A percentile compares a stretch with the other conserved stretches of the same genome.
Evolutionary conservation across 2,797 vertebrate species (phyloP).

Genomic region (Cichlasoma orientale): DNA sequence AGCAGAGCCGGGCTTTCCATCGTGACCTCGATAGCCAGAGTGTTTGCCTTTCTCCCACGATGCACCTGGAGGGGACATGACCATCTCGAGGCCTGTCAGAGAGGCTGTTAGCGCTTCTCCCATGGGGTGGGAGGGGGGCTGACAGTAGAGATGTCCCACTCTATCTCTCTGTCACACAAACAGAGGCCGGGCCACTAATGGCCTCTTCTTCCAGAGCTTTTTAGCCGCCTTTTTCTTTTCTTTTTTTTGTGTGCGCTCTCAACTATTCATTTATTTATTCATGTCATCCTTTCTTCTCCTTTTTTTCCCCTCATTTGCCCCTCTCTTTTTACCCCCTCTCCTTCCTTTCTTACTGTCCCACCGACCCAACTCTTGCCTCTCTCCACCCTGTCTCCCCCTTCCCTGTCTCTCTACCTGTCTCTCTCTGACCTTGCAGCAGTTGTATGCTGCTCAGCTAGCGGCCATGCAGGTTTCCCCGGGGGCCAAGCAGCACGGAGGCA

Average conservation of each 20-base stretch:
- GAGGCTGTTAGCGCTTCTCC: constrained; percentile 79
- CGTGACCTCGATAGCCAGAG: constrained; percentile 74
- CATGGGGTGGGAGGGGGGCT: constrained; percentile 70
- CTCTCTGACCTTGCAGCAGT: constrained; percentile 85
- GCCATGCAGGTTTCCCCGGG: constrained; percentile 98
- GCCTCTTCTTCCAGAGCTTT: constrained; percentile 79
- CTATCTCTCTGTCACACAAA: constrained; percentile 74
- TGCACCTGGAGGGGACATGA: constrained; percentile 78
- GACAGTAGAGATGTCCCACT: constrained; percentile 64
- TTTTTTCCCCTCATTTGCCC: constrained; percentile 25
- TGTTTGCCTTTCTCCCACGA: constrained; percentile 78
- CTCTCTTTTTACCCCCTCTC: constrained; percentile 9
- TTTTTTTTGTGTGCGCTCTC: constrained; percentile 64
- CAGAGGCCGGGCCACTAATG: constrained; percentile 79
- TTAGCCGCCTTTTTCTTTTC: constrained; percentile 73
- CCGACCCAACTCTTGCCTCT: not conserved
- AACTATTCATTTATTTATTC: constrained; percentile 83
- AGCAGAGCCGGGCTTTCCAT: constrained; percentile 50
- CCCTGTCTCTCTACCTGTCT: constrained; percentile 35
- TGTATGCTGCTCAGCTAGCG: constrained; percentile 97
- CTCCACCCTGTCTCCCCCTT: constrained; percentile 20
- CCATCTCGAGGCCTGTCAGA: constrained; percentile 77
- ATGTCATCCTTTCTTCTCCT: constrained; percentile 66
- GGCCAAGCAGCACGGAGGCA: constrained; percentile 89
- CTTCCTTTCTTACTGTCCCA: constrained; percentile 16